These are phyloP conservation scores for Dromaius novaehollandiae DNA, from an alignment of 2,113 vertebrate genomes.

Conservation along the genomic window DNA sequence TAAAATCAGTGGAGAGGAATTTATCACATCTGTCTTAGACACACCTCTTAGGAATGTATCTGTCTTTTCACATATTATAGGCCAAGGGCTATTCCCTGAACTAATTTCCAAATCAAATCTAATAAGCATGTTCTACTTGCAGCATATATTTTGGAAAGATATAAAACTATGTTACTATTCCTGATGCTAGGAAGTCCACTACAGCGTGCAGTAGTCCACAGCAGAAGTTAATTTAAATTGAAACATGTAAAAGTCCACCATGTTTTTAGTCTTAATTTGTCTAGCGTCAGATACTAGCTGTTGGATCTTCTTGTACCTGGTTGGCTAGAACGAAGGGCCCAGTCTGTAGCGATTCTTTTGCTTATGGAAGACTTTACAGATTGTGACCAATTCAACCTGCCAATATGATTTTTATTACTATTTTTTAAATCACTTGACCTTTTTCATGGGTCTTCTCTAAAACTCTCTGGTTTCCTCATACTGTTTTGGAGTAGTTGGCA, in stretches of 20 bases:
- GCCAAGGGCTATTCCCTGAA: not conserved
- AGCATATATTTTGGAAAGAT: not conserved
- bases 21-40: not conserved
- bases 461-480: not conserved
- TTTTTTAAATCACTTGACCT: not conserved
- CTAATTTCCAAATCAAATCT: not conserved
- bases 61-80: not conserved
- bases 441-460: not conserved
- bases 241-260: rapidly evolving
- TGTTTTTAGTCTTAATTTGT: not conserved
- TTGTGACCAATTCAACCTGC: not conserved
- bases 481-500: not conserved
- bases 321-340: not conserved
- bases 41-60: not conserved
- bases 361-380: not conserved
- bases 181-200: not conserved
- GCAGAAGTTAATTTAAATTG: not conserved
- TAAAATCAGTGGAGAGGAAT: not conserved
- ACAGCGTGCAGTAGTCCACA: not conserved
- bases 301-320: not conserved
- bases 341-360: not conserved
- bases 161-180: not conserved
- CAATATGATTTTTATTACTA: not conserved
- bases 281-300: not conserved
- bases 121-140: not conserved